Conservation (phyloP, 2,888 invertebrate species). For the Orchesella flavescens region DNA sequence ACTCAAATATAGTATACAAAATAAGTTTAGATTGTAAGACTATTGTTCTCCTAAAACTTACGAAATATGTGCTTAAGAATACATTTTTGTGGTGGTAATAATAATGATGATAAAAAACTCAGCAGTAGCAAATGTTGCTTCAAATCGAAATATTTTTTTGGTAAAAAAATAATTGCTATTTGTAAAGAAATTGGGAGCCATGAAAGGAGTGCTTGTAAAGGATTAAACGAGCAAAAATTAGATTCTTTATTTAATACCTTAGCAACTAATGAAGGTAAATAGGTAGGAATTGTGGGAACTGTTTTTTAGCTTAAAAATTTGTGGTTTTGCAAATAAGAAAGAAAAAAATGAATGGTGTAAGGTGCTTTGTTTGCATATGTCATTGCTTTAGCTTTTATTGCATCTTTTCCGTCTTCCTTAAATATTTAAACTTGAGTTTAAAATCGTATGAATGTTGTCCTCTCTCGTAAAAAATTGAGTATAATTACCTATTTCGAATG, state of each 20-base stretch:
- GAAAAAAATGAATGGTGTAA: not conserved
- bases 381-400: too few relatives aligned
- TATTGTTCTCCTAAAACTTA: too few relatives aligned
- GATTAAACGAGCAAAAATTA: slow-evolving; percentile 24
- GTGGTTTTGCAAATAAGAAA: slow-evolving; percentile 18
- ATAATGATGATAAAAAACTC: slow-evolving; percentile 8
- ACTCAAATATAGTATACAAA: too few relatives aligned
- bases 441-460: not conserved
- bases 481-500: slow-evolving; percentile 10
- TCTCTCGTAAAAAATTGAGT: not conserved
- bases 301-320: not conserved
- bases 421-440: not conserved
- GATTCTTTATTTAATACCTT: slow-evolving; percentile 9
- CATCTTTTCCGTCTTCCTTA: not conserved
- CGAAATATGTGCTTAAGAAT: not conserved
- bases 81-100: slow-evolving; percentile 19
- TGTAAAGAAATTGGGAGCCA: slow-evolving; percentile 1
- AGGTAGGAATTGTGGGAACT: slow-evolving; percentile 1
- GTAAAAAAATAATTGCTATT: slow-evolving; percentile 23
- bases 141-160: slow-evolving; percentile 3
- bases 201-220: slow-evolving; percentile 14
- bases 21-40: too few relatives aligned
- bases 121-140: slow-evolving; percentile 20
- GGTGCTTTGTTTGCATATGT: slow-evolving; percentile 1
- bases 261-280: not conserved